phyloP scores from a whole-genome alignment of 2,113 vertebrate species.

The Tychaedon coryphoeus region DNA sequence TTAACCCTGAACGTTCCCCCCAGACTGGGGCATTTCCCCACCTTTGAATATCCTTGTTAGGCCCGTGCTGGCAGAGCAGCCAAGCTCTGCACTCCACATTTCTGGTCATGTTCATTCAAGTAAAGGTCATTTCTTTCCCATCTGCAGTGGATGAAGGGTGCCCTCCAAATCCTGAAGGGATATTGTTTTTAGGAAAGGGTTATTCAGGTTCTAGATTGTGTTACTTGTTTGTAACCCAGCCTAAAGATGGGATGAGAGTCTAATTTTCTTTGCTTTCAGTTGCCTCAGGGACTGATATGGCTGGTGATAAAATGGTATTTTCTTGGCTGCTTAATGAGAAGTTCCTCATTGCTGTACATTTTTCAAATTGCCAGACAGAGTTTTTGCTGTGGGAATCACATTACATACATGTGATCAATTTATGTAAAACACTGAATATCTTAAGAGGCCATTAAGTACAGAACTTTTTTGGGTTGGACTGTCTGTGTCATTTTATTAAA shows the following conservation, averaged over 20 bases:
- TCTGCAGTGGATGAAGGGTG: not conserved
- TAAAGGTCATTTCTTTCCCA: not conserved
- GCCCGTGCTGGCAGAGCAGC: not conserved
- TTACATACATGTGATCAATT: not conserved
- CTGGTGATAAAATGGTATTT: not conserved
- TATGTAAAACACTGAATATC: not conserved
- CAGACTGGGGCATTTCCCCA: not conserved
- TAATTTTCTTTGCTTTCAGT: not conserved
- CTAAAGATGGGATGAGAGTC: not conserved
- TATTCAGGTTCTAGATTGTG: not conserved
- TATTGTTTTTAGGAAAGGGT: not conserved
- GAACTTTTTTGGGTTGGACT: not conserved
- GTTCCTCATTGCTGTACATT: not conserved
- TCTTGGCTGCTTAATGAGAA: not conserved
- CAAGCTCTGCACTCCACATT: not conserved
- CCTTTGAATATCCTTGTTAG: not conserved
- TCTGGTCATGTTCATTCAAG: not conserved
- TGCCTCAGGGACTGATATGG: not conserved
- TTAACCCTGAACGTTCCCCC: not conserved
- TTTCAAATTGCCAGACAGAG: not conserved
- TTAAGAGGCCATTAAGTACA: not conserved
- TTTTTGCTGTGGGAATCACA: not conserved
- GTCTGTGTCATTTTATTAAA: not conserved
- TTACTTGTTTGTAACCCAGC: not conserved
- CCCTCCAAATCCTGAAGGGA: not conserved